Base-by-base conservation (phyloP, 2,888 invertebrate species). In the Sympetrum striolatum region DNA sequence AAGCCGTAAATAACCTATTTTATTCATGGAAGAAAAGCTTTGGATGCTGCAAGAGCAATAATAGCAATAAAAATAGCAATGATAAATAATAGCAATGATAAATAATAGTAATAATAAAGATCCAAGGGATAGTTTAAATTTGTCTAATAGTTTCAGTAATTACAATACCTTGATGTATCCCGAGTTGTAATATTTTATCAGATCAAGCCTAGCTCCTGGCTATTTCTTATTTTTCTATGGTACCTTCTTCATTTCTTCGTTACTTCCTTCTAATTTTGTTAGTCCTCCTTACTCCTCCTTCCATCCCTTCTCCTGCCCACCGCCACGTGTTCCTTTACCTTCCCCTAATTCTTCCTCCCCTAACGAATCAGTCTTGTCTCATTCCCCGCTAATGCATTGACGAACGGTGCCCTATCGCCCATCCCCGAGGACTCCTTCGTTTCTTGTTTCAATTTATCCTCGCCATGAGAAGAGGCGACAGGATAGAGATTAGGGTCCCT, bases 361-460 rank as follows among this genome's bases (percentile, higher is more conserved):
- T 86, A 86, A 86, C 60, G 86, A 86, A 86, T 60, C 86, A 86
- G 86, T 86, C 86, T 35, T 37, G 37, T 86, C 86, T 86, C 64
- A 48, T 86, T 86, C 37, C 15, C n/a, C 86, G 86, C 60, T 86
- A 86, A 86, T 86, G 60, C 37, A 86, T 86, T 86, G 86, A 86
- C 86, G 86, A 86, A 86, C 86, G 37, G 35, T 86, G 60, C 22
- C 18, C 37, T 64, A 37, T 64, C 2, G 64, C 25, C 39, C n/a
- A 37, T 64, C 86, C 86, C 64, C 22, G n/a, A n/a, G 86, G 86
- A 86, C 58, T 60, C 86, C 60, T 86, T 64, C 86, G 10, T 31
- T 86, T 86, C 86, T 86, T 60, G 86, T 86, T 86, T 86, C 86
- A 86, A 60, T 86, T 86, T 86, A 86, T 86, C 86, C 58, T 53